Evolutionary conservation across 1,140 invertebrate species (phyloP), one percentile per base, ranked within the genome.

Genomic region (Ips typographus): DNA sequence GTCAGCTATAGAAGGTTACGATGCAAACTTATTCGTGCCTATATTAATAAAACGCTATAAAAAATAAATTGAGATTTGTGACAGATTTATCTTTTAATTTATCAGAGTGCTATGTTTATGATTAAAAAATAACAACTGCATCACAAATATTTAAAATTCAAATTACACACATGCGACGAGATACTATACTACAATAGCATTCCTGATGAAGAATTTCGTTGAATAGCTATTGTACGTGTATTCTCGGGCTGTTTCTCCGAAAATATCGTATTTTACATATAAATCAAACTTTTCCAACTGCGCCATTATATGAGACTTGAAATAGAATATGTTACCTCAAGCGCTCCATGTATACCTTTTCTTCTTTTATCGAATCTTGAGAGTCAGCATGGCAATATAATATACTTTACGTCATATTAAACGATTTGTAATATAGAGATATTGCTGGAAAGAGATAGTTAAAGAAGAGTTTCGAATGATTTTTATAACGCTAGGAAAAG

Each of bases 141-240:
- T 49, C 44, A 49, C 6, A 49, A 49, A 49, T 49, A 49, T 49
- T 49, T 49, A 49, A 49, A 49, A 3, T 22, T 8, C 44, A 49
- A 49, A 49, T 49, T 49, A 49, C 44, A 49, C 44, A 3, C 22
- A 6, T 22, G 6, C 44, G 44, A 49, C 6, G 7, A 49, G 6
- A 22, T 49, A 22, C 22, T 22, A 22, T 22, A 22, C 22, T 22
- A 49, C 44, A 49, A 49, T 22, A 22, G 22, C 7, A 49, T 49
- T 49, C 52, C 52, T 55, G 5, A 55, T 55, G 37, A 55, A 55
- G 52, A 55, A 55, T 55, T 55, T 37, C 37, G n/a, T 38, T 22
- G 52, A 55, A 55, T 55, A 55, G 52, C n/a, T 38, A 55, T 55
- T 55, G 52, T 55, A 55, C 52, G 52, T 55, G 52, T 22, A 22